Evolutionary conservation across 2,797 vertebrate genomes (phyloP).

Genomic region (Gallinago solitaria): DNA sequence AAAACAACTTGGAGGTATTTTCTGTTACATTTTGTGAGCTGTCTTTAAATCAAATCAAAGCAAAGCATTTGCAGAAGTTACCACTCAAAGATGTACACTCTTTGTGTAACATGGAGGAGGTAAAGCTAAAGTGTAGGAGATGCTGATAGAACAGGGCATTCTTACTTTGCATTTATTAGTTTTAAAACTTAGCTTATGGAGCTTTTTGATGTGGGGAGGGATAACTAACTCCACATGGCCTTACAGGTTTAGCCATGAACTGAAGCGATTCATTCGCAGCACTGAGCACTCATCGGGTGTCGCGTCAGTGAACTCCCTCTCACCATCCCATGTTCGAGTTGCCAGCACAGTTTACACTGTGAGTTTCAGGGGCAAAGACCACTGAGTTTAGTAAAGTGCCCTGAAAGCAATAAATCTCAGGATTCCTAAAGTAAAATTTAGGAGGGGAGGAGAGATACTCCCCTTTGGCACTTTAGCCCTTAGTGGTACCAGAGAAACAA

Average conservation of each 20-base stretch:
- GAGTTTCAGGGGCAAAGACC: not conserved
- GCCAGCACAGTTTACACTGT: not conserved
- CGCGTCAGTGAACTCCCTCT: not conserved
- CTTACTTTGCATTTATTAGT: not conserved
- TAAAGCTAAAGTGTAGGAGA: not conserved
- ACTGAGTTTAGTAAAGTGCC: not conserved
- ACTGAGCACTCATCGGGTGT: not conserved
- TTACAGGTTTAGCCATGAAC: not conserved
- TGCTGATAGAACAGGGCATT: not conserved
- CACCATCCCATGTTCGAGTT: not conserved
- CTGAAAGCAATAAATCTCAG: not conserved
- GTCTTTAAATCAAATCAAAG: not conserved
- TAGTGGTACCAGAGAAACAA: not conserved
- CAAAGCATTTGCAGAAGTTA: not conserved
- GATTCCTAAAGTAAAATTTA: not conserved
- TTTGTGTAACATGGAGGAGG: not conserved
- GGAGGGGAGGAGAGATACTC: not conserved
- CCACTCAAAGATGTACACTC: not conserved
- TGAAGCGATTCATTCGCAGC: not conserved
- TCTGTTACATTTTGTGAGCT: not conserved
- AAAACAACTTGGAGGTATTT: not conserved
- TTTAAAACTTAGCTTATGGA: not conserved
- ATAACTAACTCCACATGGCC: not conserved
- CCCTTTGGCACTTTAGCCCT: not conserved
- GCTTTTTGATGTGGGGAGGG: not conserved